Conservation (phyloP, 1,140 invertebrate genomes). For the Drosophila ambigua region DNA sequence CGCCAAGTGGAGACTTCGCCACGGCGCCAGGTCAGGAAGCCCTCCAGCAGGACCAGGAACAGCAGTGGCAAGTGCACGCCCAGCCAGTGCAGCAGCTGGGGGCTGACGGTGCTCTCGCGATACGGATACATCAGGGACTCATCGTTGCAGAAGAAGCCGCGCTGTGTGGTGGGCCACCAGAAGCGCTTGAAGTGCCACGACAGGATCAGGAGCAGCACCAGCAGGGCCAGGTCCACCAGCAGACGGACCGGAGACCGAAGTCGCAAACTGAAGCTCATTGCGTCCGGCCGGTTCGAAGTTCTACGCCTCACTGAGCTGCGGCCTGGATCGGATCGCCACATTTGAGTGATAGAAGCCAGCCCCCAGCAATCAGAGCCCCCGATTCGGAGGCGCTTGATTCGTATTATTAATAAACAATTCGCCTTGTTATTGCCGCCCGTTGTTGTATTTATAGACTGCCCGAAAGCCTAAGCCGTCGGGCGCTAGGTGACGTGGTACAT, state of each 20-base stretch:
- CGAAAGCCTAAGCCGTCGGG: not conserved
- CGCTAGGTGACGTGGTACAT: not conserved
- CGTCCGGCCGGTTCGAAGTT: constrained; percentile 35
- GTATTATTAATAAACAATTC: constrained; percentile 44
- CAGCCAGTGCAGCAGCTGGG: constrained; percentile 30
- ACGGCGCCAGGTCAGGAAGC: constrained; percentile 1
- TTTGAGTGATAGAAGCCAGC: constrained; percentile 1
- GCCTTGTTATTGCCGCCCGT: not conserved
- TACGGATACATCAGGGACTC: constrained; percentile 94
- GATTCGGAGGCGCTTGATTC: constrained; percentile 7
- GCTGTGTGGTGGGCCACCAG: constrained; percentile 85
- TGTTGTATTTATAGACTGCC: constrained; percentile 26
- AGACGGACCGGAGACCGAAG: constrained; percentile 25
- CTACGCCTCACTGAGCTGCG: constrained; percentile 48
- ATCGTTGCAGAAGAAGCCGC: constrained; percentile 98
- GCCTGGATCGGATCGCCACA: constrained; percentile 10
- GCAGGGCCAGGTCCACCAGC: constrained; percentile 35
- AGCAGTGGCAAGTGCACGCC: constrained; percentile 41
- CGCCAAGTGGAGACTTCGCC: constrained; percentile 57
- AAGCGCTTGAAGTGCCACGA: constrained; percentile 28
- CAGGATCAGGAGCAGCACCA: constrained; percentile 35
- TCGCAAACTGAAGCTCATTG: constrained; percentile 48
- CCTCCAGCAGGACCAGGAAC: constrained; percentile 29
- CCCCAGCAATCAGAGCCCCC: constrained; percentile 25
- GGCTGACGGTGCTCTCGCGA: constrained; percentile 88